Evolutionary conservation across 1,140 invertebrate species (phyloP).

Genomic region (Micrasema minimum): DNA sequence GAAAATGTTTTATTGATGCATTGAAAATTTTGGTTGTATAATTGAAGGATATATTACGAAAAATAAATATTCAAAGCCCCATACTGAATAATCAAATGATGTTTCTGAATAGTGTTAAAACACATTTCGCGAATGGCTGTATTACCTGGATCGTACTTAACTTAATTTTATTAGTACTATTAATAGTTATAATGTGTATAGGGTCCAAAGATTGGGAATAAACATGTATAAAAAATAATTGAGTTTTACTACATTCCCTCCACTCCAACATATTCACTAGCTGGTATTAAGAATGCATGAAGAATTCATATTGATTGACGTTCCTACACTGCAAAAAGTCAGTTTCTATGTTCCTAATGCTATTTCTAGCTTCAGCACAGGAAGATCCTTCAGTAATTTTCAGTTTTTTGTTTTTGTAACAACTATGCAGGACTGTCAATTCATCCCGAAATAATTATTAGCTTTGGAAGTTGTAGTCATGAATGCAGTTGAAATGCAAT

Average conservation of each 20-base stretch:
- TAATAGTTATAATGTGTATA: conserved; percentile 69
- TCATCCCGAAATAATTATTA: too few relatives aligned
- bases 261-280: too few relatives aligned
- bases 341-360: too few relatives aligned
- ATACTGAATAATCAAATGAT: conserved; percentile 4
- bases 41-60: not conserved
- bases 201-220: conserved; percentile 70
- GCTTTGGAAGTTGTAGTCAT: too few relatives aligned
- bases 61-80: conserved; percentile 3
- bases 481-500: too few relatives aligned
- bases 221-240: conserved; percentile 65
- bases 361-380: too few relatives aligned
- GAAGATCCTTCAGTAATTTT: too few relatives aligned
- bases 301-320: too few relatives aligned
- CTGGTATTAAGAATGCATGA: too few relatives aligned
- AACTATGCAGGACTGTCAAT: too few relatives aligned
- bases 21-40: conserved; percentile 16
- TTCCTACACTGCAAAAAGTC: too few relatives aligned
- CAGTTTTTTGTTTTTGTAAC: too few relatives aligned
- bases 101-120: not conserved
- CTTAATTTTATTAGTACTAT: conserved; percentile 63
- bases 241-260: conserved; percentile 60
- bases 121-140: conserved; percentile 39
- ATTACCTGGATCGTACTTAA: conserved; percentile 55
- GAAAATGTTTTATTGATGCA: conserved; percentile 4